Evolutionary conservation across 35 echinoderm and acorn worm genomes (phyloP), one percentile per base, ranked within the genome.

Genomic region (Ptychodera flava): DNA sequence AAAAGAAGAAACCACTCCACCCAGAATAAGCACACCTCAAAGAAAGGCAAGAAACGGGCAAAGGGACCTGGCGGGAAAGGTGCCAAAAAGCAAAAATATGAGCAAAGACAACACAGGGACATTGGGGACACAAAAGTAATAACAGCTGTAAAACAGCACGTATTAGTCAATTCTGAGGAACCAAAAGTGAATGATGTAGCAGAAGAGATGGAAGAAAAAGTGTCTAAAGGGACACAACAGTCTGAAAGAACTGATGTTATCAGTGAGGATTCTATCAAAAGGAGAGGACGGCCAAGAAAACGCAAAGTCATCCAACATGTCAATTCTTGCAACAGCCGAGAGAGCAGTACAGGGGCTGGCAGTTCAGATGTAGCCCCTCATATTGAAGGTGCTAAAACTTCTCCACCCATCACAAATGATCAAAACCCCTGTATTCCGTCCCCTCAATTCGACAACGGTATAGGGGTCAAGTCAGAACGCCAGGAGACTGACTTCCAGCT

Each of bases 381-480:
- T 34, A 83, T 16, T 16, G 34, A 16, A 27, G 37, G 34, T 83
- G 33, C 12, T 36, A 37, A 1, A 83, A 83, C n/a, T 83, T 38
- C 30, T 86, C 88, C 36, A 64, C 6, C 6, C 45, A 64, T 64
- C 6, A 64, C 45, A 6, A 64, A 64, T 64, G 45, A 64, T 64
- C 88, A 36, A 16, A 85, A 33, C 38, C 32, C 78, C 15, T 77
- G 82, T 15, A 53, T 75, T 78, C 38, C 88, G 0, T 30, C 36
- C 77, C 38, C 31, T 32, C 78, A 82, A 1, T 36, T 80, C 16
- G 80, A 77, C 29, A 35, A 90, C 36, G 36, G 83, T 37, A 78
- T 84, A 22, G 64, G 6, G 6, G 45, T 64, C 45, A 64, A 64
- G 45, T 64, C 45, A 64, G 45, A 64, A 64, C 45, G 45, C 22